Evolutionary conservation across 2,113 vertebrate species (phyloP).

Genomic region (Heterotis niloticus): DNA sequence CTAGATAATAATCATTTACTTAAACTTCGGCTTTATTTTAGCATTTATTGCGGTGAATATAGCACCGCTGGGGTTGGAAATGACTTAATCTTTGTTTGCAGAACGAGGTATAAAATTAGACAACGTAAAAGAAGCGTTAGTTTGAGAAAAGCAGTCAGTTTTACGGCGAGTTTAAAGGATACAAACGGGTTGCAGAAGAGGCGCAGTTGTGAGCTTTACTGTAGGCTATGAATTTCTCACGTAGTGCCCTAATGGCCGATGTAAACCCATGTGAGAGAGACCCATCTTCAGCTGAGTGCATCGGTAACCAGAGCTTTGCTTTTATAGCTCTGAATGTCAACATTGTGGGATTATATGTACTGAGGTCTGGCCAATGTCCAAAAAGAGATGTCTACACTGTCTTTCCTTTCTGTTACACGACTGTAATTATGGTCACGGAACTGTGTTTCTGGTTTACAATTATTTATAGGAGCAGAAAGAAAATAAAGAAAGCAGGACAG

Average conservation of each 20-base stretch:
- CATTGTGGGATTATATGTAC: slow-evolving; percentile 59
- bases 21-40: neutral
- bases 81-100: neutral
- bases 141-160: no score
- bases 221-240: slow-evolving; percentile 44
- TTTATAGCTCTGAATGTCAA: slow-evolving; percentile 64
- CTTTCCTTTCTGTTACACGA: neutral
- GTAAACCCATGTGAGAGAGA: slow-evolving; percentile 46
- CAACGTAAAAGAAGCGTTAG: no score
- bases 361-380: slow-evolving; percentile 57
- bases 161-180: no score
- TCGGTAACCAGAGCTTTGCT: slow-evolving; percentile 57
- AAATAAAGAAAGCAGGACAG: slow-evolving; percentile 4
- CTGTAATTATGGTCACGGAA: neutral
- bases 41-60: slow-evolving; percentile 52
- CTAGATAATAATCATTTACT: no score
- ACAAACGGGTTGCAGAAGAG: neutral
- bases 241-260: slow-evolving; percentile 52
- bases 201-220: neutral
- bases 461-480: slow-evolving; percentile 23
- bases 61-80: neutral
- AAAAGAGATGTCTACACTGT: slow-evolving; percentile 31
- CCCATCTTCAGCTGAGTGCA: slow-evolving; percentile 49
- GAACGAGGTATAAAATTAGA: neutral
- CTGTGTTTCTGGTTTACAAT: slow-evolving; percentile 38